Percentiles rank a stretch among this genome's conserved stretches.
These are phyloP conservation scores for Caenorhabditis sp. DNA, from an alignment of 2,888 invertebrate species.

Conservation along the genomic window DNA sequence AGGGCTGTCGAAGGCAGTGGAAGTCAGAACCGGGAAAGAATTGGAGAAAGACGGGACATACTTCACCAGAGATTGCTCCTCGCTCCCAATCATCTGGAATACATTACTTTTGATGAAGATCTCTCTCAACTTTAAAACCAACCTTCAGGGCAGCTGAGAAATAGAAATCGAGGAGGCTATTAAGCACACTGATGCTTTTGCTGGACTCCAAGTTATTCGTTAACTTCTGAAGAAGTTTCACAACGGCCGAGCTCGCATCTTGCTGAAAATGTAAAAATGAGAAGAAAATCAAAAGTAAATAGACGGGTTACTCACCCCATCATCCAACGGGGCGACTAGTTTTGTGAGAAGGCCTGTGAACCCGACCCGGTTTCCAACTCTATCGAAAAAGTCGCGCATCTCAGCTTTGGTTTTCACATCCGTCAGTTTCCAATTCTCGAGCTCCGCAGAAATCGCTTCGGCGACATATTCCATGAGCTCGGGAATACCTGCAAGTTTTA, in stretches of 20 bases:
- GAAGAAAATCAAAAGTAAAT: too few species aligned
- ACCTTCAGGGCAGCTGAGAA: slow-evolving; percentile 60
- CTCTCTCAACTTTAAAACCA: too few species aligned
- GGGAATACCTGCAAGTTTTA: slow-evolving; percentile 53
- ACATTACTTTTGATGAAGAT: too few species aligned
- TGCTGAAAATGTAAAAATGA: too few species aligned
- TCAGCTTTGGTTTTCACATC: slow-evolving; percentile 36
- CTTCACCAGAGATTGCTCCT: slow-evolving; percentile 49
- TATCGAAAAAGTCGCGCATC: slow-evolving; percentile 54
- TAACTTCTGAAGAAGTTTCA: slow-evolving; percentile 58
- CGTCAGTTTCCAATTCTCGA: slow-evolving; percentile 44
- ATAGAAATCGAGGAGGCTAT: slow-evolving; percentile 64
- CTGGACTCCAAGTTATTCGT: slow-evolving; percentile 47
- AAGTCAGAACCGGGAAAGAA: slow-evolving; percentile 57
- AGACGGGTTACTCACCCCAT: slow-evolving; percentile 2
- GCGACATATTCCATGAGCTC: slow-evolving; percentile 57
- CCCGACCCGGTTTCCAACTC: slow-evolving; percentile 43
- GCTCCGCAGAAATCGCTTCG: slow-evolving; percentile 45
- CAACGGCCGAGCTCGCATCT: slow-evolving; percentile 22
- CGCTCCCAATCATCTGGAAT: slow-evolving; percentile 46
- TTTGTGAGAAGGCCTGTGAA: slow-evolving; percentile 40
- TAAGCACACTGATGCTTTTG: slow-evolving; percentile 51
- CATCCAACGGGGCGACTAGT: slow-evolving; percentile 60
- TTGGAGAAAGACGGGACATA: slow-evolving; percentile 64
- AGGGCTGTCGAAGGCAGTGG: slow-evolving; percentile 63